Conservation (phyloP, 2,888 invertebrate genomes). For the Idaea biselata region DNA sequence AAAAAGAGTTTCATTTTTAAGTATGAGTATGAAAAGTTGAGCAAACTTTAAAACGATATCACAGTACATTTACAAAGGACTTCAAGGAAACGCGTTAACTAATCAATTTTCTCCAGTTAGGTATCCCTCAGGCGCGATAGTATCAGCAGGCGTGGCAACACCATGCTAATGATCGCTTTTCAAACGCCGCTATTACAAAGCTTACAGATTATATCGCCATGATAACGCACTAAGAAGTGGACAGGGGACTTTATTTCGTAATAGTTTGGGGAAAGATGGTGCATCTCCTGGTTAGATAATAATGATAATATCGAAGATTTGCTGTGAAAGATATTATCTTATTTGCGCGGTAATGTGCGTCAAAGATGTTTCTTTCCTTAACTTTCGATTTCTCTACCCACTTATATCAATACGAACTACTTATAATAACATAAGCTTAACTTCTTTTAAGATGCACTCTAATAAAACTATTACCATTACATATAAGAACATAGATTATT, state of each 20-base stretch:
- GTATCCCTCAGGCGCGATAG: conserved; percentile 14
- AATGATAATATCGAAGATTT: background rate
- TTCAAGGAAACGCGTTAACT: conserved; percentile 7
- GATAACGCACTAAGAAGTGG: background rate
- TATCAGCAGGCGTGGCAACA: conserved; percentile 19
- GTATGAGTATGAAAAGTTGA: background rate
- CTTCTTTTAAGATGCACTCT: background rate
- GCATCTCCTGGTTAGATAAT: background rate
- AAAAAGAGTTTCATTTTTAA: no score
- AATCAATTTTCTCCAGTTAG: conserved; percentile 30
- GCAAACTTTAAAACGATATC: background rate
- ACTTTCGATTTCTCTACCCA: background rate
- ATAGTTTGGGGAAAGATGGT: background rate
- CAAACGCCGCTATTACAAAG: conserved; percentile 18
- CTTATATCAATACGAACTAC: background rate
- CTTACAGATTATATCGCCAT: background rate
- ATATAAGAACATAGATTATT: no score
- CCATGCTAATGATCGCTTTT: conserved; percentile 28
- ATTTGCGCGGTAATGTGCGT: background rate
- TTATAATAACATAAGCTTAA: background rate
- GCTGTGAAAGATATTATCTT: background rate
- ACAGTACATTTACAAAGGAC: background rate
- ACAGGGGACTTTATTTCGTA: background rate
- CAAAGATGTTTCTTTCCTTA: background rate
- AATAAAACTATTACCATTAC: background rate